Base-by-base conservation (phyloP, 2,797 vertebrate species). In the Prunella strophiata region DNA sequence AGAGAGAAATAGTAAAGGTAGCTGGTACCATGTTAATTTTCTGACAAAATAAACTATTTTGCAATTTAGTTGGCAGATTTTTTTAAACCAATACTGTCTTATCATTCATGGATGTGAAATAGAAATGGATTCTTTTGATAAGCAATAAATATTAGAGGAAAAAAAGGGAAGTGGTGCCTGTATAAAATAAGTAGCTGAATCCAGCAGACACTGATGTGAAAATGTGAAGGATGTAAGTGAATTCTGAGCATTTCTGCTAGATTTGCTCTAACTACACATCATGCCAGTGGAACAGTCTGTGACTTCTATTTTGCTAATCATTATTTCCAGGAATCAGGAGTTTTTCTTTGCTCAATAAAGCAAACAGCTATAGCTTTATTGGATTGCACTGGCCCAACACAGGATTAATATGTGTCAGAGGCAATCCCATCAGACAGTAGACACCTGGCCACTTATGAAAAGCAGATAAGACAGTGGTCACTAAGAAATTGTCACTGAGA, bases 81-180 rank as follows among this genome's bases (percentile, higher is more conserved):
- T 82, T 93, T 95, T 90, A 55, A 58, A 50, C 20, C 22, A 27
- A 16, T 55, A 66, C 67, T 80, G 4, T 34, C 29, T 67, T 78
- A 32, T 76, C 43, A 38, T 32, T 71, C 12, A 10, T 66, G 15
- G 5, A 36, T 73, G 23, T 57, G 66, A 78, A 83, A 63, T 17
- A 68, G 29, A 93, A 91, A 52, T 68, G 4, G 5, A 36, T 90
- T 66, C 61, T 84, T 94, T 92, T 90, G 65, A 88, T 47, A 86
- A 91, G n/a, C 13, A 59, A 62, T 22, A 65, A 78, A 72, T 84
- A 84, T 52, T 4, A 75, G 40, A 63, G 32, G 34, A 62, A 58
- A 68, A 48, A 79, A 57, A 36, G 36, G 36, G n/a, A 88, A 83
- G 15, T 59, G 34, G 11, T 57, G 18, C 21, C 66, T 86, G 22